These are phyloP conservation scores for Amblyopsis rosae DNA, from an alignment of 2,113 vertebrate genomes.

Conservation along the genomic window DNA sequence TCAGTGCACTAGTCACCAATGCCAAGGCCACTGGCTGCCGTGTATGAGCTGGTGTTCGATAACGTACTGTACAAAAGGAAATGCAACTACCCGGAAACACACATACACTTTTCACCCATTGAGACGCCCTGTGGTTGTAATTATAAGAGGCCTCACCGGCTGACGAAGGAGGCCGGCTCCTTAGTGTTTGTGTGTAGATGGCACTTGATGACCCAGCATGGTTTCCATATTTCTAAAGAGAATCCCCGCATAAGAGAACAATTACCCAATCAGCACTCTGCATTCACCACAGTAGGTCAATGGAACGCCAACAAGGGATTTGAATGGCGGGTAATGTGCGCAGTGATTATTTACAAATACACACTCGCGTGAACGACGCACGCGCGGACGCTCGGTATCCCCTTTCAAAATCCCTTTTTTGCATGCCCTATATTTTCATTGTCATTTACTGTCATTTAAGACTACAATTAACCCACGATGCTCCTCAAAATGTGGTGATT, in stretches of 20 bases:
- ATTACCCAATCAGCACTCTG: slow-evolving; percentile 53
- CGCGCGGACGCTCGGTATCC: not conserved
- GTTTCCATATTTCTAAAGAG: slow-evolving; percentile 21
- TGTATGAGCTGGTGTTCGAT: too few species aligned
- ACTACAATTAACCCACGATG: not conserved
- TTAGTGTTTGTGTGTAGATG: not conserved
- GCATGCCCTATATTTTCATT: not conserved
- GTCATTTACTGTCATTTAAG: not conserved
- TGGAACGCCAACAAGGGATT: slow-evolving; percentile 19
- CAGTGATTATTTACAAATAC: slow-evolving; percentile 42
- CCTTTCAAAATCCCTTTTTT: not conserved
- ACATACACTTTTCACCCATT: slow-evolving; percentile 31
- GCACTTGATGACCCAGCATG: slow-evolving; percentile 49
- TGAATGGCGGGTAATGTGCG: slow-evolving; percentile 33
- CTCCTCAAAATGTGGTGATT: too few species aligned
- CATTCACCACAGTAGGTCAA: slow-evolving; percentile 45
- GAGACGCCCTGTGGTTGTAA: slow-evolving; percentile 37
- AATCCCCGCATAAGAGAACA: slow-evolving; percentile 32
- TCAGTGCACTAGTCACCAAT: too few species aligned
- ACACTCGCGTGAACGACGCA: not conserved
- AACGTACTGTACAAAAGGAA: slow-evolving; percentile 1
- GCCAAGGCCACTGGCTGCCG: too few species aligned
- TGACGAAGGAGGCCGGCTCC: slow-evolving; percentile 26
- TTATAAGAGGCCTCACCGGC: slow-evolving; percentile 49
- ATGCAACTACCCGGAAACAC: slow-evolving; percentile 10